Percentiles rank a stretch among this genome's conserved stretches.
phyloP scores from a whole-genome alignment of 2,888 invertebrate species.

The Caenorhabditis macrosperma region DNA sequence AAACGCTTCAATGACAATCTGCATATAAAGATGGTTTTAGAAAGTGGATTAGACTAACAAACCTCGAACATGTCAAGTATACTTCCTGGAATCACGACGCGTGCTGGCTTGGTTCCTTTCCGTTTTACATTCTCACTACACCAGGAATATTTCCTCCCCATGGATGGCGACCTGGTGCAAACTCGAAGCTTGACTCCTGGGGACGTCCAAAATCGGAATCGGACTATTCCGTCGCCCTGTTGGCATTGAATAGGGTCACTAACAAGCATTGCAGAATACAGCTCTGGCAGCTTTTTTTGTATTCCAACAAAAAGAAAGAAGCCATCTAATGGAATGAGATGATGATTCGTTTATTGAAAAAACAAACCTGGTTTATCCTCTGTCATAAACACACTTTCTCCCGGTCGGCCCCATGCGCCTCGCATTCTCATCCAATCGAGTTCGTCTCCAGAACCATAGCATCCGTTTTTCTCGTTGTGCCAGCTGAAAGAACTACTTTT shows the following conservation, averaged over 20 bases:
- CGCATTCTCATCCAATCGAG: conserved; percentile 73
- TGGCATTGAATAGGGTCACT: conserved; percentile 77
- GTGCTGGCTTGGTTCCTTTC: conserved; percentile 70
- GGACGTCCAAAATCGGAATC: conserved; percentile 74
- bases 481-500: conserved; percentile 53
- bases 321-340: conserved; percentile 59
- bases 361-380: conserved; percentile 61
- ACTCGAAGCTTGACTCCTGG: conserved; percentile 73
- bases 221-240: conserved; percentile 71
- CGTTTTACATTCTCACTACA: conserved; percentile 70
- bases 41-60: not conserved
- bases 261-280: conserved; percentile 70
- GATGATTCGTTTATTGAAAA: not conserved
- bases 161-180: conserved; percentile 71
- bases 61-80: conserved; percentile 73
- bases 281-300: conserved; percentile 61
- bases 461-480: conserved; percentile 73
- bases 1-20: conserved; percentile 76
- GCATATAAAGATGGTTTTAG: conserved; percentile 5
- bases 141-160: conserved; percentile 70
- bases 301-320: conserved; percentile 72
- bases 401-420: conserved; percentile 69
- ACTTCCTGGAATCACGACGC: conserved; percentile 73
- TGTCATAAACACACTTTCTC: conserved; percentile 69
- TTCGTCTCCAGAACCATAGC: conserved; percentile 66